Base-by-base conservation (phyloP, 1,140 invertebrate species). In the Heliconius hewitsoni region DNA sequence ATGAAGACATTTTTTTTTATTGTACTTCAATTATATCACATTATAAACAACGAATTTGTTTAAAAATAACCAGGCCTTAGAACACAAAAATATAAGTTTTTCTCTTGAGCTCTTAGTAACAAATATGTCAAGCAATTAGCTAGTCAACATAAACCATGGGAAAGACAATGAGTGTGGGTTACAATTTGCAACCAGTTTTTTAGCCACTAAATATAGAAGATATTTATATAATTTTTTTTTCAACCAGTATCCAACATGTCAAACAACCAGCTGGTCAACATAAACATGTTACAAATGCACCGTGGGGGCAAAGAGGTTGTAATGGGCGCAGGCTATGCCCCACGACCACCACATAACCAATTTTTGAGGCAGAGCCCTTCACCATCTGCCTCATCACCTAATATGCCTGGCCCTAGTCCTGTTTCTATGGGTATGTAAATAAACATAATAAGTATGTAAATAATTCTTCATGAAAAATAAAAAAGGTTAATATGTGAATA, bases 281-380 rank as follows among this genome's bases (percentile, higher is more conserved):
- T 95, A 82, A 95, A 96, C 87, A 95, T 96, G 89, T 91, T 95
- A 52, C 95, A 95, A 77, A 96, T 96, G 90, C 95, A 90, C 81
- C 95, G 84, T 83, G 95, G 87, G 81, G 92, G 84, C 91, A 96
- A 92, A 90, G 90, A 89, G 78, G 91, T 88, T 71, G 86, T 89
- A 85, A 76, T 91, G 82, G 85, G 85, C 74, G 85, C 93, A 30
- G 93, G 94, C 23, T 89, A 91, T 74, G 83, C 87, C 50, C 93
- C 95, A 16, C 85, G 96, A 70, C 95, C 96, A 2, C 95, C 96
- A 4, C 96, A 96, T 3, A 96, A 93, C 83, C 96, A 97, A 90
- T 97, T 97, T 90, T 91, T 97, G 74, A 87, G 96, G 19, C 96
- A 97, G 85, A 97, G 96, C 85, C 97, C 96, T 16, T 96, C 96